Evolutionary conservation across 2,797 vertebrate species (phyloP).

Genomic region (Uromys caudimaculatus): DNA sequence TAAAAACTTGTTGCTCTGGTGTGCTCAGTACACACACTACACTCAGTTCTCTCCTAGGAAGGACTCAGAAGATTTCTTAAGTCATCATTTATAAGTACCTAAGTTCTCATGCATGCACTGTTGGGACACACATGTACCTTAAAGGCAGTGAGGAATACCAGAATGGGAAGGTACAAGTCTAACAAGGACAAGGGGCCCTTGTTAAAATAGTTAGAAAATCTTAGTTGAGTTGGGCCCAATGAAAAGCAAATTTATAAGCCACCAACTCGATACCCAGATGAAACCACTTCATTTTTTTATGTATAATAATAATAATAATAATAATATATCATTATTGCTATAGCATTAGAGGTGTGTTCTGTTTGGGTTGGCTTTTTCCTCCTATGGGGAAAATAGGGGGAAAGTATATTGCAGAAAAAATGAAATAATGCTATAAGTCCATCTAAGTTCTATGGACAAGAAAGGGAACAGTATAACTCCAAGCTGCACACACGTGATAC

Average conservation of each 20-base stretch:
- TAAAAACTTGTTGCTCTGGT: not conserved
- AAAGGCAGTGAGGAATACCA: not conserved
- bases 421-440: conserved; percentile 1
- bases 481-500: not conserved
- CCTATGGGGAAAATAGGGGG: not conserved
- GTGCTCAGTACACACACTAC: not conserved
- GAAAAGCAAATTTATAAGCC: not conserved
- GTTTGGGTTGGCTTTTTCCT: not conserved
- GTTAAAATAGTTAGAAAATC: not conserved
- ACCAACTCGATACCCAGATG: not conserved
- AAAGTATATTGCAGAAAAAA: not conserved
- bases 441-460: not conserved
- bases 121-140: not conserved
- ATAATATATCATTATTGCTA: not conserved
- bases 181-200: not conserved
- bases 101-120: not conserved
- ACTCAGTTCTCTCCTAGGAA: not conserved
- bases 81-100: not conserved
- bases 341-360: not conserved
- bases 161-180: not conserved
- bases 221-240: not conserved
- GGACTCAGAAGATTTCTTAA: not conserved
- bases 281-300: not conserved
- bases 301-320: not conserved
- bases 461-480: not conserved